phyloP scores from a whole-genome alignment of 2,113 vertebrate species.

The Callocephalon fimbriatum region DNA sequence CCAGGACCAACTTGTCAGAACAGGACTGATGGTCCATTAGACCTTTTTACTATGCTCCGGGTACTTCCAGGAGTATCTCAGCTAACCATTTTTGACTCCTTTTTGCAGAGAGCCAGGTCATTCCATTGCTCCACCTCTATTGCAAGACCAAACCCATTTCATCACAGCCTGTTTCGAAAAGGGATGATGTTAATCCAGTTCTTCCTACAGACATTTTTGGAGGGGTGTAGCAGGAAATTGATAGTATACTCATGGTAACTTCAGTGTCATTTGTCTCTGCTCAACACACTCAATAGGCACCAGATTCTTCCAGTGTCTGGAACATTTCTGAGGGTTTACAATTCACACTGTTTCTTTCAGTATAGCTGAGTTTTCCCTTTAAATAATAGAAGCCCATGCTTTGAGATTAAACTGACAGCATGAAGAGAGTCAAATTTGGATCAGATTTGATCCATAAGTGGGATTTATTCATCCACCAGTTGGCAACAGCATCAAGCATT shows the following conservation, averaged over 20 bases:
- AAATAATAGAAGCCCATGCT: not conserved
- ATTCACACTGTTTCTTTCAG: not conserved
- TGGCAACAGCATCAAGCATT: rapidly evolving
- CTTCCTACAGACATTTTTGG: not conserved
- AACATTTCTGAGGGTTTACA: not conserved
- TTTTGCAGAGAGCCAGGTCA: not conserved
- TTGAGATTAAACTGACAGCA: not conserved
- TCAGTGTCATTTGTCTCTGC: not conserved
- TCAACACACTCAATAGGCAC: too few relatives aligned
- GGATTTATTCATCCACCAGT: not conserved
- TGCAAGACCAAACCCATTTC: not conserved
- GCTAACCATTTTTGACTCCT: too few relatives aligned
- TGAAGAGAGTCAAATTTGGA: not conserved
- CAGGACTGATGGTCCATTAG: too few relatives aligned
- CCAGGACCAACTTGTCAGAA: not conserved
- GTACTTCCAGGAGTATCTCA: not conserved
- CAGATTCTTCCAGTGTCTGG: not conserved
- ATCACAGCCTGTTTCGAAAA: too few relatives aligned
- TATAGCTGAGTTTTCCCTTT: not conserved
- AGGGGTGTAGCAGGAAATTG: not conserved
- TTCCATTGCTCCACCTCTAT: not conserved
- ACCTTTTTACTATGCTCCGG: not conserved
- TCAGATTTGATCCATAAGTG: not conserved
- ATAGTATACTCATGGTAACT: not conserved
- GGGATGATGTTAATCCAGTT: too few relatives aligned